These are phyloP conservation scores for Typhlomys cinereus DNA, from an alignment of 2,113 vertebrate species.

Conservation along the genomic window DNA sequence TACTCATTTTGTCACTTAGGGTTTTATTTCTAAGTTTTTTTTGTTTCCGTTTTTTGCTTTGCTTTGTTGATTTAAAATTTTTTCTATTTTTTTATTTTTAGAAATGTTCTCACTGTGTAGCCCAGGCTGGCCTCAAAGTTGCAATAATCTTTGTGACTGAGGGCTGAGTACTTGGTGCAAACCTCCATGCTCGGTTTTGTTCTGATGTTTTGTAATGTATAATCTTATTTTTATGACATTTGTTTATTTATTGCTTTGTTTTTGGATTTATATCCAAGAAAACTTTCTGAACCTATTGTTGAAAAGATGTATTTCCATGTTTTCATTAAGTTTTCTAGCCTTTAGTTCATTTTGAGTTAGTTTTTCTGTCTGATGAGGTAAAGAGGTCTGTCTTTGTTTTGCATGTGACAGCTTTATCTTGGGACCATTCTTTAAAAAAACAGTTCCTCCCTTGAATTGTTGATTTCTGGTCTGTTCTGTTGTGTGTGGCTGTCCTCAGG, in stretches of 20 bases:
- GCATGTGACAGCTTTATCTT: not conserved
- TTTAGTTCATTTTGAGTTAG: conserved; percentile 41
- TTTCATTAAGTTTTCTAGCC: conserved; percentile 22
- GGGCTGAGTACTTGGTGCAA: not conserved
- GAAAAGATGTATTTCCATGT: not conserved
- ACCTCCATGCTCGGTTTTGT: not conserved
- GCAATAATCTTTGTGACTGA: not conserved
- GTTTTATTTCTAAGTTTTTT: not conserved
- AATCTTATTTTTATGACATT: not conserved
- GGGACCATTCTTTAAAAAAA: not conserved
- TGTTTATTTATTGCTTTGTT: conserved; percentile 21
- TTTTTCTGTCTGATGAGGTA: conserved; percentile 18
- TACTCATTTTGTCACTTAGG: not conserved
- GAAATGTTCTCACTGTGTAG: not conserved
- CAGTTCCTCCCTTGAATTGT: not conserved
- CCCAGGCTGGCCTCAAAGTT: not conserved
- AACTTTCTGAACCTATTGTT: not conserved
- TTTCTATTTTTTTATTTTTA: not conserved
- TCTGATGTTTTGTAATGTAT: not conserved
- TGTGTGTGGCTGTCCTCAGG: not conserved
- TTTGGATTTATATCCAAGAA: conserved; percentile 24
- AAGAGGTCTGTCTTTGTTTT: not conserved
- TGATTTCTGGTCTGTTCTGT: not conserved
- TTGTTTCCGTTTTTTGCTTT: too few species aligned
- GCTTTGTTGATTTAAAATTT: too few species aligned